phyloP scores from a whole-genome alignment of 2,797 vertebrate species.

The Danio tinwini region DNA sequence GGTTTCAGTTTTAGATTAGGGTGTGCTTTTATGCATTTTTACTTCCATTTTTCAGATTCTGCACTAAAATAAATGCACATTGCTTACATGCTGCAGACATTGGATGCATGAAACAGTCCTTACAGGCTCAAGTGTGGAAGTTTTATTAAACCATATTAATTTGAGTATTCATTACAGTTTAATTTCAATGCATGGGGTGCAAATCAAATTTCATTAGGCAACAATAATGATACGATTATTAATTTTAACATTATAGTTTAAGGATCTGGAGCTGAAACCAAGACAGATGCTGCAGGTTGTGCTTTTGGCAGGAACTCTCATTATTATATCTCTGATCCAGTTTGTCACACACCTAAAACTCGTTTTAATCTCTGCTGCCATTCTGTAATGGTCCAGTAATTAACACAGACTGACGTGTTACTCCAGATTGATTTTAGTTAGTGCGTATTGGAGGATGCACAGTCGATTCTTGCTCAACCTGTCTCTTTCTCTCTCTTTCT shows the following conservation, averaged over 20 bases:
- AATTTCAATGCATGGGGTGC: constrained; percentile 27
- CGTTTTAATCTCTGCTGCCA: constrained; percentile 34
- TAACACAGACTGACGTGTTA: constrained; percentile 17
- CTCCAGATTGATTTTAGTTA: constrained; percentile 35
- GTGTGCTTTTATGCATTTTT: not conserved
- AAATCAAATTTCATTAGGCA: constrained; percentile 37
- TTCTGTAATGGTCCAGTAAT: constrained; percentile 38
- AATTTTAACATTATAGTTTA: constrained; percentile 26
- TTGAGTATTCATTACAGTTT: constrained; percentile 33
- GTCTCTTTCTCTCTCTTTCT: not conserved
- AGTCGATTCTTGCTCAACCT: constrained; percentile 2
- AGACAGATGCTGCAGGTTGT: constrained; percentile 24
- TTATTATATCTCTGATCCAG: constrained; percentile 28
- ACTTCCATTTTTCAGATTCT: not conserved
- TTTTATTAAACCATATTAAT: not conserved
- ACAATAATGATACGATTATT: constrained; percentile 36
- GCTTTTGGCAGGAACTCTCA: constrained; percentile 28
- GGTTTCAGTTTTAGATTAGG: not conserved
- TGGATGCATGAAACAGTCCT: not conserved
- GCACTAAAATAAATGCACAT: not conserved
- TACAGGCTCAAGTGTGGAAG: constrained; percentile 1
- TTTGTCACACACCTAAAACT: constrained; percentile 38
- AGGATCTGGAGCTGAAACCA: constrained; percentile 12
- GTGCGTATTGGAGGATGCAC: constrained; percentile 31
- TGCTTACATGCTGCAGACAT: not conserved